These are phyloP conservation scores for Pollicipes pollicipes DNA, from an alignment of 1,140 invertebrate species.

Conservation along the genomic window DNA sequence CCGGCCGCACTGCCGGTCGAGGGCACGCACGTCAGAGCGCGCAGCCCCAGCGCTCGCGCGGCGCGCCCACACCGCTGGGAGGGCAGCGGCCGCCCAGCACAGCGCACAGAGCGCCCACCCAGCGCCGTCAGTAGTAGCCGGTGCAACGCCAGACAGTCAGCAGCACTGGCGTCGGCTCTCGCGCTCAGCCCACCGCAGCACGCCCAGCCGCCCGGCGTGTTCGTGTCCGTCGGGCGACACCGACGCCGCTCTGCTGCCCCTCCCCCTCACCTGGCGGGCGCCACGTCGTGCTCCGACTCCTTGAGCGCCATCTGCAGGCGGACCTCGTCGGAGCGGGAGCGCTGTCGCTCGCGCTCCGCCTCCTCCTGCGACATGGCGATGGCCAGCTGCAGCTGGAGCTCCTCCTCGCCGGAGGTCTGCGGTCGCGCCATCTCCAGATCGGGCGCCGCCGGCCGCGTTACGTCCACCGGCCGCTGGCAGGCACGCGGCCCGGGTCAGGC, in stretches of 20 bases:
- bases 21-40: no score
- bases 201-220: no score
- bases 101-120: no score
- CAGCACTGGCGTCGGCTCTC: background rate
- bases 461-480: constrained; percentile 7
- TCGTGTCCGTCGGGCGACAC: no score
- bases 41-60: no score
- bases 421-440: constrained; percentile 86
- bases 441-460: constrained; percentile 25
- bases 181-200: background rate
- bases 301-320: constrained; percentile 80
- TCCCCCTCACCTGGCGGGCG: constrained; percentile 28
- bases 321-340: constrained; percentile 80
- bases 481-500: constrained; percentile 4
- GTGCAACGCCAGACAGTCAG: no score
- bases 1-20: no score
- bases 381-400: constrained; percentile 90
- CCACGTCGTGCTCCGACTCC: constrained; percentile 79
- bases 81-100: no score
- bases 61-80: no score
- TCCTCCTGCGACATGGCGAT: constrained; percentile 97
- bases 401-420: constrained; percentile 90
- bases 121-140: no score
- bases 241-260: no score
- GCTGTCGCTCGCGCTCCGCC: constrained; percentile 87